Percentiles rank a stretch among this genome's conserved stretches.
Evolutionary conservation across 2,797 vertebrate genomes (phyloP).

Genomic region (Eutrigla gurnardus): DNA sequence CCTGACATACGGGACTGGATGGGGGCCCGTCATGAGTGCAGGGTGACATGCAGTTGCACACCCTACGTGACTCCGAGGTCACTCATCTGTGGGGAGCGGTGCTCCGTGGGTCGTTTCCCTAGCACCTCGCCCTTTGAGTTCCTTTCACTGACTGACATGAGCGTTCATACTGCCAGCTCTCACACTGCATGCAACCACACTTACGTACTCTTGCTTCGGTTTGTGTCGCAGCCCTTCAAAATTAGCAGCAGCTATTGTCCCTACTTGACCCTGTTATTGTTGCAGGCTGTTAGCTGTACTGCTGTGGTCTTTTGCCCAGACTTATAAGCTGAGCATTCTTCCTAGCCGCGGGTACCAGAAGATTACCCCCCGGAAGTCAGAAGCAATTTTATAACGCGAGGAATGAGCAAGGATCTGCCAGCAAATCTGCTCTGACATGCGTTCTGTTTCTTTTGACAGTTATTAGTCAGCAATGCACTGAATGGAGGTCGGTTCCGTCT

Average conservation of each 20-base stretch:
- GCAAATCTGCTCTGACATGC: conserved; percentile 34
- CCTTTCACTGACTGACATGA: conserved; percentile 41
- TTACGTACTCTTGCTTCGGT: conserved; percentile 14
- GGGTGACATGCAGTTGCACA: conserved; percentile 27
- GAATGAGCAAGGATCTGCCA: conserved; percentile 24
- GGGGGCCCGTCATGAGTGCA: conserved; percentile 45
- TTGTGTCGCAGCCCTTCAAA: conserved; percentile 26
- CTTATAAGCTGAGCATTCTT: conserved; percentile 46
- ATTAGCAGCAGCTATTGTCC: conserved; percentile 62
- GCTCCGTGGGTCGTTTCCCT: conserved; percentile 27
- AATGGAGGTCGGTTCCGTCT: conserved; percentile 23
- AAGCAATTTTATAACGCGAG: conserved; percentile 50
- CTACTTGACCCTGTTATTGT: conserved; percentile 63
- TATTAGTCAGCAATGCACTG: conserved; percentile 41
- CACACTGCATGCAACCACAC: neutral
- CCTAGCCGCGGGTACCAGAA: conserved; percentile 22
- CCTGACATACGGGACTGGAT: conserved; percentile 56
- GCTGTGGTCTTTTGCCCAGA: conserved; percentile 40
- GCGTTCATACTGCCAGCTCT: conserved; percentile 26
- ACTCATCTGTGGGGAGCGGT: conserved; percentile 37
- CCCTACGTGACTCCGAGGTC: conserved; percentile 26
- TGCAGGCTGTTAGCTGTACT: conserved; percentile 35
- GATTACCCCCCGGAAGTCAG: conserved; percentile 43
- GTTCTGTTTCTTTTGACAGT: conserved; percentile 58
- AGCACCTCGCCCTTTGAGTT: conserved; percentile 30